These are phyloP conservation scores for Urosaurus nigricauda DNA, from an alignment of 2,797 vertebrate genomes.

Conservation along the genomic window DNA sequence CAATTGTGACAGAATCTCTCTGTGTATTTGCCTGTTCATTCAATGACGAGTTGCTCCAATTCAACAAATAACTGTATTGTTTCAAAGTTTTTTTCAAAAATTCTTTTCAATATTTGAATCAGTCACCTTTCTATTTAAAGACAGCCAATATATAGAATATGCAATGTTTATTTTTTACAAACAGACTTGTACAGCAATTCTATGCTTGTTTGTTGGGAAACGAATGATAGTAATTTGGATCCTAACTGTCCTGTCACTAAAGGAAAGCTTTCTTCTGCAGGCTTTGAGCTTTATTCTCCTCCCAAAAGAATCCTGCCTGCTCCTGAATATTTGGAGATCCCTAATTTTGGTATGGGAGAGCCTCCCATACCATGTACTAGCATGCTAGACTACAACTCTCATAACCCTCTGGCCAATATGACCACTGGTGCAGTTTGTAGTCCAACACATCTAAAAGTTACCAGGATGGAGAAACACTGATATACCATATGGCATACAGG, in stretches of 20 bases:
- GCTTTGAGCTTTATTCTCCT: not conserved
- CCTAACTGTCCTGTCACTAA: not conserved
- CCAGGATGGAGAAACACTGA: not conserved
- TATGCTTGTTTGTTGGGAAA: not conserved
- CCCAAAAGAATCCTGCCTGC: not conserved
- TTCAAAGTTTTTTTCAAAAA: not conserved
- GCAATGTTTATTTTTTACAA: not conserved
- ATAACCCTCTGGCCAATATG: not conserved
- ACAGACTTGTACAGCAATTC: not conserved
- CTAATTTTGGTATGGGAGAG: not conserved
- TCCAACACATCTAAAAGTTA: not conserved
- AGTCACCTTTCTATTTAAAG: not conserved
- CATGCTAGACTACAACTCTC: not conserved
- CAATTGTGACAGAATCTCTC: not conserved
- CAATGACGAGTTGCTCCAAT: not conserved
- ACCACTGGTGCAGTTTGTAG: not conserved
- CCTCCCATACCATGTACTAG: not conserved
- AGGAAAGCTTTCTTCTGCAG: not conserved
- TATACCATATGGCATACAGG: not conserved
- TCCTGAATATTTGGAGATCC: not conserved
- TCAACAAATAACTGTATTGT: not conserved
- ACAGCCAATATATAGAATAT: not conserved
- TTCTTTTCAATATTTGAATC: not conserved
- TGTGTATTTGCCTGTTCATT: not conserved
- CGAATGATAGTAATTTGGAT: not conserved